Base-by-base conservation (phyloP, 2,888 invertebrate genomes). In the Epistrophella euchroma region DNA sequence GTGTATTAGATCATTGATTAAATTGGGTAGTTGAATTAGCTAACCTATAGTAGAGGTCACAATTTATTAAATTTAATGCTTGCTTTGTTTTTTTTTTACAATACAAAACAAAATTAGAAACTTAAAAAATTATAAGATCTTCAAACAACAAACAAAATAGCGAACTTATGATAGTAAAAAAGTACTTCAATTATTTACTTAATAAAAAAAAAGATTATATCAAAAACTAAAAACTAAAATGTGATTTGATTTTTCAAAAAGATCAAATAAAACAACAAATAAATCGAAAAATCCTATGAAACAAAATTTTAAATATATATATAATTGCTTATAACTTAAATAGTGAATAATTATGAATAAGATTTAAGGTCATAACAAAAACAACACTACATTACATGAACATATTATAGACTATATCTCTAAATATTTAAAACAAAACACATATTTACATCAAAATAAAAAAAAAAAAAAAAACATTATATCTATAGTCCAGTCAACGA, bases 181-280 rank as follows among this genome's bases (percentile, higher is more conserved):
- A n/a, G 80, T 85, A 68, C 19, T 84, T 85, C 81, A 85, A 85
- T 85, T 80, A 85, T 85, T 85, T 85, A 80, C 81, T 81, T 73
- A 81, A 60, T n/a, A 28, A 60, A 55, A 40, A 71, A 66, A 55
- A 73, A 19, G 47, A 13, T 40, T 43, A 58, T 50, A 60, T 50
- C 68, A 37, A 70, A 25, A 25, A 19, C 64, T 35, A 37, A 80
- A 79, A 64, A 19, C 35, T 58, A 71, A 50, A 37, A 73, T 85
- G 85, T 85, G 85, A 85, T 85, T 85, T 80, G 37, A 74, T 70
- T 43, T 37, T 52, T 68, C 7, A 52, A 64, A 55, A 1, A 78
- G 56, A 47, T 37, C 43, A 43, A 55, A 70, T 15, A 56, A 28
- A 56, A 73, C 2, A 58, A 45, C n/a, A 4, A 17, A 45, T 50